These are phyloP conservation scores for Threskiornis aethiopicus DNA, from an alignment of 2,797 vertebrate species.

Conservation along the genomic window DNA sequence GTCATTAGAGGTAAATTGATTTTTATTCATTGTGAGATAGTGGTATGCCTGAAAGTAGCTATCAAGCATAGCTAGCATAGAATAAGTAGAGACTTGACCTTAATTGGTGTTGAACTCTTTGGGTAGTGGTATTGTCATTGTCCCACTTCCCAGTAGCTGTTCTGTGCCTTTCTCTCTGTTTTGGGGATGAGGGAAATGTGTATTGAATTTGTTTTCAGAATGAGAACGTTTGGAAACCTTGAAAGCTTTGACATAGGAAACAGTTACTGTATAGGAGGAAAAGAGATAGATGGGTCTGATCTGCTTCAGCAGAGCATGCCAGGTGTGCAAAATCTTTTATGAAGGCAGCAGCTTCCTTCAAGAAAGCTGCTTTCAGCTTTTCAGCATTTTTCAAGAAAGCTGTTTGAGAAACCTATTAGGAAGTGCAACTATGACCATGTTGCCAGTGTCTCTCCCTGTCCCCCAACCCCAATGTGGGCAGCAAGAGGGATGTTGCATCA, in stretches of 20 bases:
- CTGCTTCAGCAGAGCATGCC: background rate
- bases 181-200: background rate
- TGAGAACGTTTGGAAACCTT: background rate
- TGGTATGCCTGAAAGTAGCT: background rate
- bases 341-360: background rate
- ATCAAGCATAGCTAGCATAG: background rate
- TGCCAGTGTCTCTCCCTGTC: too few species aligned
- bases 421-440: background rate
- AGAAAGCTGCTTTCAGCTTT: background rate
- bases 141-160: background rate
- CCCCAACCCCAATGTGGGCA: background rate
- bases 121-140: background rate
- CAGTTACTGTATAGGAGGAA: background rate
- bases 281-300: background rate
- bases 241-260: background rate
- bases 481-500: background rate
- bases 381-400: background rate
- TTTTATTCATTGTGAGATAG: background rate
- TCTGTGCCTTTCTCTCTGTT: background rate
- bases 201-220: background rate
- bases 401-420: background rate
- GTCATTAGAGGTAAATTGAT: background rate
- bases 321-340: background rate
- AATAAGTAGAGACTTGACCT: background rate
- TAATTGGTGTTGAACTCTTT: background rate